Evolutionary conservation across 2,797 vertebrate species (phyloP).

Genomic region (Glyptemys insculpta): DNA sequence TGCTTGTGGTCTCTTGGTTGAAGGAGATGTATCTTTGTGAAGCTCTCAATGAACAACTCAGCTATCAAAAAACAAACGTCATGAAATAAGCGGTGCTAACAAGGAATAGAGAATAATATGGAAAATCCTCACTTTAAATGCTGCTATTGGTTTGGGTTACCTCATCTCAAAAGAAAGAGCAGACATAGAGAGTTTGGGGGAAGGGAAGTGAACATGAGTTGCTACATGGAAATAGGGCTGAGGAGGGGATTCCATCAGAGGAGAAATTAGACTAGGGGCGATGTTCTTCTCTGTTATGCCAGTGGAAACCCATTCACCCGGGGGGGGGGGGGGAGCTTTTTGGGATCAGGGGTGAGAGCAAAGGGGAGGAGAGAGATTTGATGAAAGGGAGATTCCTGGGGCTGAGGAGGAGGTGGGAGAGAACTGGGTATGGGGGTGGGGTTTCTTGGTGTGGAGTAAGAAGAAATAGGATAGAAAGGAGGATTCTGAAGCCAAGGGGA

Average conservation of each 20-base stretch:
- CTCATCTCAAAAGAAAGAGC: background rate
- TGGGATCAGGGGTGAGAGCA: background rate
- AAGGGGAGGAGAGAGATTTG: background rate
- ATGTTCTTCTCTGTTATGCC: background rate
- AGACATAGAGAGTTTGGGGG: rapidly evolving
- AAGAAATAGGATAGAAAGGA: background rate
- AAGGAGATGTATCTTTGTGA: background rate
- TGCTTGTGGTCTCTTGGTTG: background rate
- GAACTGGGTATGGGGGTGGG: background rate
- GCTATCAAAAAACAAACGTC: conserved; percentile 3
- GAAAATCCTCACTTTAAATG: background rate
- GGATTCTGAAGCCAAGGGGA: background rate
- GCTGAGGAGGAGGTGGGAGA: background rate
- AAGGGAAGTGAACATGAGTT: background rate
- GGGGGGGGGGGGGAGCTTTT: background rate
- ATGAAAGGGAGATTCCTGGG: background rate
- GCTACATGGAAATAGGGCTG: background rate
- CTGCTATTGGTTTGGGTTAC: background rate
- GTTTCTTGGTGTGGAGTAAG: background rate
- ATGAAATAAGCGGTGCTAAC: background rate
- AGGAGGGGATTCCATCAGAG: background rate
- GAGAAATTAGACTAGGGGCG: background rate
- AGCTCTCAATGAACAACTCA: background rate
- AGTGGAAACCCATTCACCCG: background rate
- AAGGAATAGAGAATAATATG: conserved; percentile 1